Evolutionary conservation across 2,888 invertebrate genomes (phyloP).

Genomic region (Caenorhabditis japonica): DNA sequence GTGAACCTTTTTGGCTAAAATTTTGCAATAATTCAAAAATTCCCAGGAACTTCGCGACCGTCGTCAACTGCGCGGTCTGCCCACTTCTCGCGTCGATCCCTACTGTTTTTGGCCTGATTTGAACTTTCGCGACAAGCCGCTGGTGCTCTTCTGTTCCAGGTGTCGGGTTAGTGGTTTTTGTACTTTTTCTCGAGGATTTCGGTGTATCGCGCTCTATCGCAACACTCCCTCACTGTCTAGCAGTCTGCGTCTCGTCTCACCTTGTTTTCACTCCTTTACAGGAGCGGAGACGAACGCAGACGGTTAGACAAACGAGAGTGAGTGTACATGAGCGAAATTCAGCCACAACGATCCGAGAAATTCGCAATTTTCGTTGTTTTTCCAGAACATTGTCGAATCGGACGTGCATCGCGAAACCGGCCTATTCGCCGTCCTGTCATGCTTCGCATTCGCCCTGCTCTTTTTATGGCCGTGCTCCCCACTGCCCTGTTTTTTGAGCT

Average conservation of each 20-base stretch:
- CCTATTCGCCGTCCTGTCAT: constrained; percentile 67
- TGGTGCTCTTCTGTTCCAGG: constrained; percentile 68
- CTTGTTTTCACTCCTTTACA: no score
- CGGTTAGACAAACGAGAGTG: no score
- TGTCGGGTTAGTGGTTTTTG: constrained; percentile 67
- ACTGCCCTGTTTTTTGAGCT: constrained; percentile 69
- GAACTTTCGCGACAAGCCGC: constrained; percentile 63
- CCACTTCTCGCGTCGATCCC: constrained; percentile 32
- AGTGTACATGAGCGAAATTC: no score
- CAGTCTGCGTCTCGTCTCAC: no score
- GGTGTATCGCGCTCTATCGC: no score
- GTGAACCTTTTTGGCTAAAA: no score
- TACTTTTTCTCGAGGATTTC: no score
- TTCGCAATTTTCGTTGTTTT: no score
- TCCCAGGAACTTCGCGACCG: constrained; percentile 36
- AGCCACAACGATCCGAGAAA: no score
- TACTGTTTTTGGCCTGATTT: constrained; percentile 61
- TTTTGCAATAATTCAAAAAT: background rate
- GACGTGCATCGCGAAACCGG: constrained; percentile 68
- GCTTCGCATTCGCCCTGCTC: constrained; percentile 60
- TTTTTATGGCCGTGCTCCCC: constrained; percentile 74
- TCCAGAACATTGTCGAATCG: constrained; percentile 71
- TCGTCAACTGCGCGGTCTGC: constrained; percentile 31
- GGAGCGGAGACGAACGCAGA: no score
- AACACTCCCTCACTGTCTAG: no score